These are phyloP conservation scores for Peromyscus leucopus DNA, from an alignment of 2,113 vertebrate species.

Conservation along the genomic window DNA sequence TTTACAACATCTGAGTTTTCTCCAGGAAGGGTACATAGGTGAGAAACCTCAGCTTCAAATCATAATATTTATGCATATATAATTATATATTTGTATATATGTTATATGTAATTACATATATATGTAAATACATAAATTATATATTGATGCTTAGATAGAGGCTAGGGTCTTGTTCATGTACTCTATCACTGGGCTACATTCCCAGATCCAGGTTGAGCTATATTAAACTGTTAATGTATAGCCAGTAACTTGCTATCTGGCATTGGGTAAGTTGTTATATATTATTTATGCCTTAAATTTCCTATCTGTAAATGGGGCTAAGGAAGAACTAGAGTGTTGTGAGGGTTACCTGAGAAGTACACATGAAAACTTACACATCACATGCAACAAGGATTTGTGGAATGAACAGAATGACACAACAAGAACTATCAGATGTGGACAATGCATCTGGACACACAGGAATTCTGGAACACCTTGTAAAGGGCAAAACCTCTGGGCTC, in stretches of 20 bases:
- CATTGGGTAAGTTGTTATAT: accelerated
- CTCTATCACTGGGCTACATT: too few species aligned
- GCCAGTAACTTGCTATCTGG: background rate
- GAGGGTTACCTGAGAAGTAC: background rate
- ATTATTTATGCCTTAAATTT: background rate
- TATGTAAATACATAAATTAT: background rate
- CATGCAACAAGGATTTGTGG: background rate
- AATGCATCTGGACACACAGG: background rate
- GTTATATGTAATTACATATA: too few species aligned
- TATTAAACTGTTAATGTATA: background rate
- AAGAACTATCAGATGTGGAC: background rate
- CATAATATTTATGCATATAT: too few species aligned
- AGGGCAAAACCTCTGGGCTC: background rate
- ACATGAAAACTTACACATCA: background rate
- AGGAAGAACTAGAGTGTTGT: background rate
- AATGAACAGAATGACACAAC: background rate
- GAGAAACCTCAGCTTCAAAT: background rate
- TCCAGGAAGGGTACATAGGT: background rate
- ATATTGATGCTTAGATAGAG: background rate
- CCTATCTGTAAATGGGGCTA: background rate
- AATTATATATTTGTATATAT: too few species aligned
- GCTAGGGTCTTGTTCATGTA: background rate
- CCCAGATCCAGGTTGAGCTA: background rate
- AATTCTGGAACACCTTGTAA: background rate
- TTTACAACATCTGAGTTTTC: background rate